A percentile compares a stretch with the other conserved stretches of the same genome.
Conservation (phyloP, 2,888 invertebrate species). For the Emmelina monodactyla region DNA sequence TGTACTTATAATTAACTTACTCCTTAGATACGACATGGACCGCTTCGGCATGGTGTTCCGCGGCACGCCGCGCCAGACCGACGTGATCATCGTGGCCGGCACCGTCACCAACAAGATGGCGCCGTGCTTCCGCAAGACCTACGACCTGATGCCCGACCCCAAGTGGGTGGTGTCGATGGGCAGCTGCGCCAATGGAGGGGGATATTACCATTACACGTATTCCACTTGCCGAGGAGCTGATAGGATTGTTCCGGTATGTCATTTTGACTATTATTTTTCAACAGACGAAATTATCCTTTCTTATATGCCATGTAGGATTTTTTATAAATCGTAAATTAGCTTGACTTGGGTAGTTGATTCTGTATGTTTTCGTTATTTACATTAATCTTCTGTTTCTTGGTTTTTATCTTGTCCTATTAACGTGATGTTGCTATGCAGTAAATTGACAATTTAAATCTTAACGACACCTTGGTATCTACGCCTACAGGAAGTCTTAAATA, state of each 20-base stretch:
- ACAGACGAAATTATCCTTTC: constrained; percentile 1
- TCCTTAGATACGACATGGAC: constrained; percentile 91
- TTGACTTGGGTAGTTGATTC: too few species aligned
- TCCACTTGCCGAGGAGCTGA: constrained; percentile 79
- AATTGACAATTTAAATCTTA: too few species aligned
- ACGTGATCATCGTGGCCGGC: constrained; percentile 97
- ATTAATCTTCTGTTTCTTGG: too few species aligned
- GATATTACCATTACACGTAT: constrained; percentile 99
- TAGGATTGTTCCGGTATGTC: constrained; percentile 43
- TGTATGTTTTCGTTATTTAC: too few species aligned
- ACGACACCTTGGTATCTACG: too few species aligned
- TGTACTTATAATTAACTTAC: too few species aligned
- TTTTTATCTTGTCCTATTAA: too few species aligned
- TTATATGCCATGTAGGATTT: too few species aligned
- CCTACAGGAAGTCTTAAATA: too few species aligned
- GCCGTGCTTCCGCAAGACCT: constrained; percentile 92
- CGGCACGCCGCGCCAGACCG: constrained; percentile 95
- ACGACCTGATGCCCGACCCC: constrained; percentile 97
- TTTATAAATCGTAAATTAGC: too few species aligned
- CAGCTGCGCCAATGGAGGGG: constrained; percentile 98
- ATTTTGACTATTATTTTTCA: not conserved
- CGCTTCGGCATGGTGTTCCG: constrained; percentile 96
- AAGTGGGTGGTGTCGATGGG: constrained; percentile 99
- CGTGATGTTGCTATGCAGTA: too few species aligned
- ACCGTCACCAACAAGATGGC: constrained; percentile 99